Base-by-base conservation (phyloP, 2,888 invertebrate species). In the Ophion slaviceki region DNA sequence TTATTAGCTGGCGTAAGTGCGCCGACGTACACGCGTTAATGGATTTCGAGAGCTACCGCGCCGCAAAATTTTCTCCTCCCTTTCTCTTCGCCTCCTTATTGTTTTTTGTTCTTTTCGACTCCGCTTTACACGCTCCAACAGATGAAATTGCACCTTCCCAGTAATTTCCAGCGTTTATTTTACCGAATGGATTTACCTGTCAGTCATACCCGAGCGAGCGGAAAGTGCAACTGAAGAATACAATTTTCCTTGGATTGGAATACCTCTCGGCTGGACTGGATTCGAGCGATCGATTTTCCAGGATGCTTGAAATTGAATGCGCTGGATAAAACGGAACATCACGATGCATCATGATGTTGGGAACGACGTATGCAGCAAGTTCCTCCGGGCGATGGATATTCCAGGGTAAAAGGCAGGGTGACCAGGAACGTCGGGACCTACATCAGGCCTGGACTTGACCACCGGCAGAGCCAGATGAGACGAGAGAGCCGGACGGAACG, bases 1-100 rank as follows among this genome's bases (percentile, higher is more conserved):
- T 92, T 92, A 93, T 92, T 92, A 90, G 91, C 88, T 88, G 88
- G 88, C 79, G 89, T 89, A 87, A 89, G 92, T 90, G 90, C 88
- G 90, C 89, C 86, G 86, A 88, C 86, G 88, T 86, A 88, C 85
- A 88, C 89, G 88, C 88, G 91, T 91, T 93, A 93, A 93, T 93
- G 93, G 92, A 93, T 93, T 93, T 92, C 87, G 89, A 91, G 89
- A 82, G 75, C 75, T 77, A 79, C 81, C 64, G 74, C 64, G 74
- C 72, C 70, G 71, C 76, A 84, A 66, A 62, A 79, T 81, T 72
- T 80, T 80, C 82, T 78, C 74, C 68, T 79, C 72, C 80, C 71
- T 59, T 82, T 47, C 45, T 68, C 80, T 66, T 85, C 57, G n/a
- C 59, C 40, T 59, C 57, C 59, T 59, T 57, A 24, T 64, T 72